Percentiles rank a stretch among this genome's conserved stretches.
These are phyloP conservation scores for Argyresthia albistria DNA, from an alignment of 2,888 invertebrate species.

Conservation along the genomic window DNA sequence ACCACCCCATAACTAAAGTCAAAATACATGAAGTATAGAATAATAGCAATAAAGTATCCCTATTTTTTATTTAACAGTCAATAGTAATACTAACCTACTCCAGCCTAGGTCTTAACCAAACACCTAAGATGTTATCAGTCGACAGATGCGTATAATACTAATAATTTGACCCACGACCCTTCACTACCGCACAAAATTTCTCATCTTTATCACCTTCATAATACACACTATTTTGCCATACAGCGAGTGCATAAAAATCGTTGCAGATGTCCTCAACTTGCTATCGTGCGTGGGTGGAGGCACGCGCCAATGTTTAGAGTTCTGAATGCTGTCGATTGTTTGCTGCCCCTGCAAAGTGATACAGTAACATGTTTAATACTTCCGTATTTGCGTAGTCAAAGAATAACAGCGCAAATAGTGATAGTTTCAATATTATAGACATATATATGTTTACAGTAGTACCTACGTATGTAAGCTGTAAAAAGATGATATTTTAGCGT, in stretches of 20 bases:
- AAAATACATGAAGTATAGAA: not conserved
- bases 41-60: too few species aligned
- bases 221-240: too few species aligned
- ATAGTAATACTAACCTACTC: not conserved
- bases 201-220: too few species aligned
- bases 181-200: too few species aligned
- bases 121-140: not conserved
- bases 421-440: too few species aligned
- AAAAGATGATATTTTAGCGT: too few species aligned
- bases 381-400: slow-evolving; percentile 49
- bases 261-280: slow-evolving; percentile 63
- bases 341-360: slow-evolving; percentile 35
- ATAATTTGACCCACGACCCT: not conserved
- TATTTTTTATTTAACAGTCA: not conserved
- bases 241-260: too few species aligned
- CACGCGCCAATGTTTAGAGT: slow-evolving; percentile 42
- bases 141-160: slow-evolving; percentile 1
- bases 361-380: slow-evolving; percentile 36
- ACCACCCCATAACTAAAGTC: too few species aligned
- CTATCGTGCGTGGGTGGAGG: slow-evolving; percentile 62
- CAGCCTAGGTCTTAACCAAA: not conserved
- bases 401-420: slow-evolving; percentile 20
- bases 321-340: slow-evolving; percentile 54
- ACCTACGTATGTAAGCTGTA: too few species aligned
- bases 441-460: too few species aligned